Conservation (phyloP, 2,888 invertebrate species). For the Caenorhabditis sp. region DNA sequence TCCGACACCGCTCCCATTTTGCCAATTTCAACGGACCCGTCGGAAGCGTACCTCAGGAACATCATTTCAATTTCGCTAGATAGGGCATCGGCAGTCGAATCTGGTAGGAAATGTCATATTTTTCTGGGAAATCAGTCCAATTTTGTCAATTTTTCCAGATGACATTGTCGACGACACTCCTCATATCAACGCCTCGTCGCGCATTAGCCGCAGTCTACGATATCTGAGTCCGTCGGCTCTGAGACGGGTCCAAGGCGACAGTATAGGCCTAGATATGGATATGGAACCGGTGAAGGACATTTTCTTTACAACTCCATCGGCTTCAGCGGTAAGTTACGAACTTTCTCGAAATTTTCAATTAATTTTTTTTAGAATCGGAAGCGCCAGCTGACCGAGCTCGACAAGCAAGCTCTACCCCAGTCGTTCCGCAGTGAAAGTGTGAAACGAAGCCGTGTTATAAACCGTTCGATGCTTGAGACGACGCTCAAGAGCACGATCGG, state of each 20-base stretch:
- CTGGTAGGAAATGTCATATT: constrained; percentile 1
- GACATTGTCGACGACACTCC: constrained; percentile 21
- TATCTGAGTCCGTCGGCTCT: constrained; percentile 55
- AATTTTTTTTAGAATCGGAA: constrained; percentile 53
- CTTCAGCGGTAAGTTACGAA: too few species aligned
- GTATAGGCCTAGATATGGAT: constrained; percentile 49
- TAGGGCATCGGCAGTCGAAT: background rate
- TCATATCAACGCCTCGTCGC: background rate
- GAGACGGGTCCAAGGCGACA: too few species aligned
- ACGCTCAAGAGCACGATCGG: constrained; percentile 12
- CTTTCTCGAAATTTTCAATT: too few species aligned
- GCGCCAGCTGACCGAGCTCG: constrained; percentile 59
- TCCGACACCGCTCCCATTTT: constrained; percentile 1
- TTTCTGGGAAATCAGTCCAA: background rate
- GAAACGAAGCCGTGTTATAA: constrained; percentile 44
- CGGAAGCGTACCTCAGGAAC: constrained; percentile 40
- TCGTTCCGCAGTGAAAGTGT: constrained; percentile 43
- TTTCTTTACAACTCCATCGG: constrained; percentile 44
- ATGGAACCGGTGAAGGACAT: constrained; percentile 50
- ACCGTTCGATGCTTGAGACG: constrained; percentile 55
- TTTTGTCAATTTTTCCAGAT: constrained; percentile 23
- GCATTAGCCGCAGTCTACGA: constrained; percentile 16
- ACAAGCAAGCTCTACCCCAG: constrained; percentile 31
- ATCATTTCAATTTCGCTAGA: constrained; percentile 30
- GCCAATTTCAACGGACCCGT: background rate